Conservation (phyloP, 1,140 invertebrate species). For the Drosophila sp. region DNA sequence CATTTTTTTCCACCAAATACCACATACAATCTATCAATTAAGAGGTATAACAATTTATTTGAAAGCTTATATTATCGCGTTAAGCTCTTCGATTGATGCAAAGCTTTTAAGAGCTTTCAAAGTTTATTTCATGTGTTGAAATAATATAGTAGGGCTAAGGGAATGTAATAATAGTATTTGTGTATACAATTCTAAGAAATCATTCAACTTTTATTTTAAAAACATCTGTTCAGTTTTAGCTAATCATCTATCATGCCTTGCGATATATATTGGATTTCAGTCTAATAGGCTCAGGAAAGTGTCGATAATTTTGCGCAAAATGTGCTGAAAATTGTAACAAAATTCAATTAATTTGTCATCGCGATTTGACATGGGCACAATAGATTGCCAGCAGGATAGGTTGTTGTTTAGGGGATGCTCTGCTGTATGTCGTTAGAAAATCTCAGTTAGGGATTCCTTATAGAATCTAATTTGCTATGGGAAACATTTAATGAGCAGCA, state of each 20-base stretch:
- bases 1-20: not conserved
- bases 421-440: constrained; percentile 7
- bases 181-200: not conserved
- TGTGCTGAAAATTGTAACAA: constrained; percentile 55
- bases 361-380: constrained; percentile 52
- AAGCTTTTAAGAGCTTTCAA: constrained; percentile 21
- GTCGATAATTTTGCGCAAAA: constrained; percentile 56
- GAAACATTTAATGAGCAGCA: constrained; percentile 35
- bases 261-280: constrained; percentile 59
- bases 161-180: no score
- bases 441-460: constrained; percentile 16
- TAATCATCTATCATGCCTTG: constrained; percentile 61
- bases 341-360: constrained; percentile 79
- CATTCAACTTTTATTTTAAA: not conserved
- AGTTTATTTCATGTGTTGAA: not conserved
- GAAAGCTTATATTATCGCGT: no score
- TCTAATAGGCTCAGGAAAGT: constrained; percentile 47
- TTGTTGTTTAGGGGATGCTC: not conserved
- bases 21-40: not conserved
- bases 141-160: not conserved
- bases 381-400: constrained; percentile 10
- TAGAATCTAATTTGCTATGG: constrained; percentile 32
- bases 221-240: constrained; percentile 53
- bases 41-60: not conserved
- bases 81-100: not conserved